Evolutionary conservation across 30 jellyfish, hydroid and myxozoan species (phyloP).

Genomic region (Pseudorhiza aurosa): DNA sequence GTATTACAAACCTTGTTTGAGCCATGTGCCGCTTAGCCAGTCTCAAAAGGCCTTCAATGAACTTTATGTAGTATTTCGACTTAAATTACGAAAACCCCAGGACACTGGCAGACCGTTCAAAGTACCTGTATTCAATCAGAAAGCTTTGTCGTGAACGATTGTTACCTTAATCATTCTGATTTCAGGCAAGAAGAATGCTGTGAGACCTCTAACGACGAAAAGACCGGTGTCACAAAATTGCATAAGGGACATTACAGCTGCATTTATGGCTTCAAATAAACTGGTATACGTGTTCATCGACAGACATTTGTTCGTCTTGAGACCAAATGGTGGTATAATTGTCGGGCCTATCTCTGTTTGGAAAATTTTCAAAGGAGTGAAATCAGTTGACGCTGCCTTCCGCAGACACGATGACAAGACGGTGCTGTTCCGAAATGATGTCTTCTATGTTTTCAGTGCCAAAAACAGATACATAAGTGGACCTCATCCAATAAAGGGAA

Average conservation of each 20-base stretch:
- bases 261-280: constrained; percentile 42
- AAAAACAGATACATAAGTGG: constrained; percentile 54
- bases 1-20: too few species aligned
- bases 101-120: too few species aligned
- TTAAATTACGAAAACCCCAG: too few species aligned
- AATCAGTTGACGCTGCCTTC: constrained; percentile 82
- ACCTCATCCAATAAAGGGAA: constrained; percentile 46
- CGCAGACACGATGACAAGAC: constrained; percentile 72
- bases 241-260: constrained; percentile 38
- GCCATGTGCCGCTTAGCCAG: too few species aligned
- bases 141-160: too few species aligned
- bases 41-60: too few species aligned
- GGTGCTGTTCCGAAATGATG: constrained; percentile 55
- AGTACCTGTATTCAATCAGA: too few species aligned
- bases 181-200: constrained; percentile 27
- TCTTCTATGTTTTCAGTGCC: constrained; percentile 61
- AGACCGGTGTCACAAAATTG: constrained; percentile 24
- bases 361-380: constrained; percentile 65
- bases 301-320: constrained; percentile 35
- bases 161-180: too few species aligned
- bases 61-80: too few species aligned
- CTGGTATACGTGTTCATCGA: constrained; percentile 48
- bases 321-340: constrained; percentile 3
- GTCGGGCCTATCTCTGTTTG: constrained; percentile 70
- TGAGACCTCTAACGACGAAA: constrained; percentile 2